phyloP scores from a whole-genome alignment of 2,113 vertebrate species.

The Pedetes capensis region DNA sequence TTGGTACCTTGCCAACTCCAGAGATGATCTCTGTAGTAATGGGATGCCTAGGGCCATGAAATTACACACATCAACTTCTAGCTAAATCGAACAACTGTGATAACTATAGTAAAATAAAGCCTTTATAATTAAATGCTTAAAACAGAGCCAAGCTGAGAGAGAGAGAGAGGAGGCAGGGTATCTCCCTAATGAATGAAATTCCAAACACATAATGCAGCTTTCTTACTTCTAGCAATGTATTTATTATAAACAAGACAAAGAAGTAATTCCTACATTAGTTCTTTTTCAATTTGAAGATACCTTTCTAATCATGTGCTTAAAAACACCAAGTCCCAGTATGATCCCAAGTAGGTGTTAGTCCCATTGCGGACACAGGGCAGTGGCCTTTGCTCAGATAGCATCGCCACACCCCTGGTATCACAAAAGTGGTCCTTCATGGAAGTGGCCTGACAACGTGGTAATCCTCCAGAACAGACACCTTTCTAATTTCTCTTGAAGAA shows the following conservation, averaged over 20 bases:
- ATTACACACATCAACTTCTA: neutral
- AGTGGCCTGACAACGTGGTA: neutral
- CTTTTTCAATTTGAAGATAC: constrained; percentile 5
- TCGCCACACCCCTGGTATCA: neutral
- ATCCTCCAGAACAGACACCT: neutral
- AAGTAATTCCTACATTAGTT: neutral
- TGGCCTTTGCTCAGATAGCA: neutral
- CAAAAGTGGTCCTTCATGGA: neutral
- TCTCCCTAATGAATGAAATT: constrained; percentile 22
- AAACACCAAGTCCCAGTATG: neutral
- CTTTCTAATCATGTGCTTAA: neutral
- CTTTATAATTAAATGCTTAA: constrained; percentile 22
- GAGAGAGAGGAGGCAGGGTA: constrained; percentile 3
- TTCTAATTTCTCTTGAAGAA: neutral
- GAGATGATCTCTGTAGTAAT: constrained; percentile 54
- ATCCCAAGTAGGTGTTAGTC: neutral
- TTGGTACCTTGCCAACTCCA: constrained; percentile 53
- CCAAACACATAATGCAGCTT: neutral
- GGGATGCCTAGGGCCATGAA: constrained; percentile 42
- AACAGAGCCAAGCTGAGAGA: neutral
- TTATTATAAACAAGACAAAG: constrained; percentile 3
- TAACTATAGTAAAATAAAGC: neutral
- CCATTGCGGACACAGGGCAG: neutral
- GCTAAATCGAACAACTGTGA: constrained; percentile 34
- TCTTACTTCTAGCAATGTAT: constrained; percentile 24